A percentile compares a stretch with the other conserved stretches of the same genome.
phyloP scores from a whole-genome alignment of 2,888 invertebrate genomes.

The Timema cristinae region DNA sequence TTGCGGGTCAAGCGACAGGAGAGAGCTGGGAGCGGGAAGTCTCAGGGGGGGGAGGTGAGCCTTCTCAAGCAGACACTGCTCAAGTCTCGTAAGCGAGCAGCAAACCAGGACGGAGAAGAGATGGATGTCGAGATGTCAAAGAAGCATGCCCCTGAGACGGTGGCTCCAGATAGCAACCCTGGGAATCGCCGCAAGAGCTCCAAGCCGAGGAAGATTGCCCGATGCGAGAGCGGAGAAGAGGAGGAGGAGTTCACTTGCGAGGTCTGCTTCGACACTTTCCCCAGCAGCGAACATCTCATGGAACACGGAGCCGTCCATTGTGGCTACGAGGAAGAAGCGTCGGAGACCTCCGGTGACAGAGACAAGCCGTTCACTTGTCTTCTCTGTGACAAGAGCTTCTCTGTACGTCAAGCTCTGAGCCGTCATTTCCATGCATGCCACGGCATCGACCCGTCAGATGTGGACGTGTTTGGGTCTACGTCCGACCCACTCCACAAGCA shows the following conservation, averaged over 20 bases:
- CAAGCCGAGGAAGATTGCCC: constrained; percentile 43
- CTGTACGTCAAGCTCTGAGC: constrained; percentile 47
- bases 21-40: not conserved
- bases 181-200: constrained; percentile 44
- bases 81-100: not conserved
- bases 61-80: constrained; percentile 27
- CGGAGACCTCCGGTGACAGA: constrained; percentile 28
- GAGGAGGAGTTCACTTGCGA: constrained; percentile 43
- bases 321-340: constrained; percentile 32
- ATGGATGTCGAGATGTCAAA: not conserved
- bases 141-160: not conserved
- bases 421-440: constrained; percentile 52
- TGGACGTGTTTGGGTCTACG: not conserved
- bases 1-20: too few species aligned
- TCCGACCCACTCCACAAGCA: not conserved
- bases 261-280: constrained; percentile 41
- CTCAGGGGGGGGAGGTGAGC: constrained; percentile 8
- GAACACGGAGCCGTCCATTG: constrained; percentile 42
- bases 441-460: constrained; percentile 43
- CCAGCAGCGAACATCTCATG: constrained; percentile 39
- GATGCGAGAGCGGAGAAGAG: constrained; percentile 16
- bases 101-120: not conserved
- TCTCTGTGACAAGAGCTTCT: constrained; percentile 51
- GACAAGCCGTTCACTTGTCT: constrained; percentile 43
- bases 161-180: constrained; percentile 9